These are phyloP conservation scores for Papilio xuthus DNA, from an alignment of 1,140 invertebrate genomes.

Conservation along the genomic window DNA sequence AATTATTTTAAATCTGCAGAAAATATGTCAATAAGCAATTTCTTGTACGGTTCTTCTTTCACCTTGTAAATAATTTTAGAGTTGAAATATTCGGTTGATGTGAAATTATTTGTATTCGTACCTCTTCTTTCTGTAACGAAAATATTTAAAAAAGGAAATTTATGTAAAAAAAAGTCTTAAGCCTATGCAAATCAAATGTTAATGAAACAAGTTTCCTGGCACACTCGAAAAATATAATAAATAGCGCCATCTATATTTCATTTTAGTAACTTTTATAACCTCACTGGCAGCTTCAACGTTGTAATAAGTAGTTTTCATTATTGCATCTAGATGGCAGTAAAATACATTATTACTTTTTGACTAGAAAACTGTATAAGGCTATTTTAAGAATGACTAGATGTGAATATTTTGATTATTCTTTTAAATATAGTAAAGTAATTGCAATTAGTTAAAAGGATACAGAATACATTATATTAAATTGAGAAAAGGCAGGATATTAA, in stretches of 20 bases:
- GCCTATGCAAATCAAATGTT: too few species aligned
- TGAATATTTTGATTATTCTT: too few species aligned
- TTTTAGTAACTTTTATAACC: not conserved
- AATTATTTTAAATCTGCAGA: slow-evolving; percentile 43
- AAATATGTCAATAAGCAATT: slow-evolving; percentile 53
- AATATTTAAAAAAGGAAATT: slow-evolving; percentile 20
- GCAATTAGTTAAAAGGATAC: too few species aligned
- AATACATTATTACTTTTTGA: not conserved
- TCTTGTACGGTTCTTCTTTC: slow-evolving; percentile 47
- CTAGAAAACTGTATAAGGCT: too few species aligned
- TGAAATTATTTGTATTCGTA: slow-evolving; percentile 53
- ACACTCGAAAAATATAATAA: not conserved
- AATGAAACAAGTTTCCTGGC: too few species aligned
- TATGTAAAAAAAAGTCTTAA: not conserved
- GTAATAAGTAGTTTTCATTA: not conserved
- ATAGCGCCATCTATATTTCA: not conserved
- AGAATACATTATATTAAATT: not conserved
- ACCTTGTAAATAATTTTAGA: slow-evolving; percentile 46
- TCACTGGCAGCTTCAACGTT: not conserved
- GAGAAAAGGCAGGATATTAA: not conserved
- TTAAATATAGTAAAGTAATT: too few species aligned
- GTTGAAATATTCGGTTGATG: slow-evolving; percentile 46
- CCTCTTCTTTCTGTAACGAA: slow-evolving; percentile 54
- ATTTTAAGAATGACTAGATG: too few species aligned
- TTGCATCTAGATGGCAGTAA: not conserved